Conservation (phyloP, 2,888 invertebrate genomes). For the Hofmannophila pseudospretella region DNA sequence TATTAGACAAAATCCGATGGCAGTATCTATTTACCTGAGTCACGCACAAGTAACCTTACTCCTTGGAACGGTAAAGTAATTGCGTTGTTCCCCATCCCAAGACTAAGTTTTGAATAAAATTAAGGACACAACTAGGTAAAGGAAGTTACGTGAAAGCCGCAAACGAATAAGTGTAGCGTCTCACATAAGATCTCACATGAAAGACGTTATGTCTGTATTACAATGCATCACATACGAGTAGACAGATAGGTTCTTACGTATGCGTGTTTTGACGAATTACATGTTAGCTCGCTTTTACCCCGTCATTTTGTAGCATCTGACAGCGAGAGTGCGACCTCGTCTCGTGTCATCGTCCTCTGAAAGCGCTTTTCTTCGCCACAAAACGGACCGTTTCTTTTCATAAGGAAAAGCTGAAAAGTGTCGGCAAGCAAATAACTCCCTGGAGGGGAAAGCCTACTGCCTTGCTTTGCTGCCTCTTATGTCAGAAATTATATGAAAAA, state of each 20-base stretch:
- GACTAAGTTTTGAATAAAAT: constrained; percentile 40
- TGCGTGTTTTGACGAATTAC: constrained; percentile 61
- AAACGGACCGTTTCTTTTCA: constrained; percentile 77
- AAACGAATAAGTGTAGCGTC: constrained; percentile 25
- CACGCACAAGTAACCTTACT: constrained; percentile 37
- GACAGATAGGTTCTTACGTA: not conserved
- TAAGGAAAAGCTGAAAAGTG: constrained; percentile 77
- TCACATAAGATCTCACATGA: constrained; percentile 13
- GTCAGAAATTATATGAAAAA: constrained; percentile 58
- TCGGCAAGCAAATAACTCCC: constrained; percentile 77
- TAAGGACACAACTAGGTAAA: constrained; percentile 28
- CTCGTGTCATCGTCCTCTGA: constrained; percentile 78
- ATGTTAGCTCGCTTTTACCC: constrained; percentile 67
- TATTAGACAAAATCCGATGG: constrained; percentile 2
- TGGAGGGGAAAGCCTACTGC: constrained; percentile 73
- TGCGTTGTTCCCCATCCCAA: constrained; percentile 42
- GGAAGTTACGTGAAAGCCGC: constrained; percentile 26
- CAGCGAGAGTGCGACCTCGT: constrained; percentile 72
- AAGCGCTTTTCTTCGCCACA: constrained; percentile 75
- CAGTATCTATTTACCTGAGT: constrained; percentile 25
- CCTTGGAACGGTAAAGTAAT: constrained; percentile 48
- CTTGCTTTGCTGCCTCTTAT: constrained; percentile 63
- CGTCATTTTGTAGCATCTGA: constrained; percentile 67
- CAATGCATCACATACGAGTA: constrained; percentile 7
- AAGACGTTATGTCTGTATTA: not conserved